These are phyloP conservation scores for Argopecten irradians DNA, from an alignment of 1,140 invertebrate genomes.

Conservation along the genomic window DNA sequence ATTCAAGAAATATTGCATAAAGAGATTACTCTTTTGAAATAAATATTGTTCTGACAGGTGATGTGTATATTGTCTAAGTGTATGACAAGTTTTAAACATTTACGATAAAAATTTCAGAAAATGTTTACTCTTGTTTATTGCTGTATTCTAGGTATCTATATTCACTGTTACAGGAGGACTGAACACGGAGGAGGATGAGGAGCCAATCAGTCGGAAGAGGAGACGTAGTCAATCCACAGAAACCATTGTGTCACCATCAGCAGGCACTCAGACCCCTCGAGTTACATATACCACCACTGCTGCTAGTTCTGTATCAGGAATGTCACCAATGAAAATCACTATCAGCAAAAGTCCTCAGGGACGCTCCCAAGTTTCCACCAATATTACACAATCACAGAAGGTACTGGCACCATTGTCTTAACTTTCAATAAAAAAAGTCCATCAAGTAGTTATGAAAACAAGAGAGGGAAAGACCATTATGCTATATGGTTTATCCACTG, in stretches of 20 bases:
- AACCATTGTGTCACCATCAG: conserved; percentile 63
- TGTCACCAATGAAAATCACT: conserved; percentile 74
- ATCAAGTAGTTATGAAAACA: not conserved
- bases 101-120: too few relatives aligned
- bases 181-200: conserved; percentile 72
- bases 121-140: too few relatives aligned
- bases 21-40: too few relatives aligned
- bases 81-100: too few relatives aligned
- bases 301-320: conserved; percentile 56
- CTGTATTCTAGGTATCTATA: too few relatives aligned
- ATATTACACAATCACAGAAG: conserved; percentile 70
- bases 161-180: conserved; percentile 54
- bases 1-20: too few relatives aligned
- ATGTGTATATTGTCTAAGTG: too few relatives aligned
- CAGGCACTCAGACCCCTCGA: conserved; percentile 61
- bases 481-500: not conserved
- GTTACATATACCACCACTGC: conserved; percentile 64
- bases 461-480: not conserved
- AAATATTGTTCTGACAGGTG: too few relatives aligned
- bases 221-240: conserved; percentile 68
- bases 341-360: conserved; percentile 74
- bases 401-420: conserved; percentile 45
- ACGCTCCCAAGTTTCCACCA: conserved; percentile 60
- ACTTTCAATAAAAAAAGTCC: conserved; percentile 18
- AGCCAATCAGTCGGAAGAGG: conserved; percentile 58